Evolutionary conservation across 2,113 vertebrate species (phyloP).

Genomic region (Glaucidium brasilianum): DNA sequence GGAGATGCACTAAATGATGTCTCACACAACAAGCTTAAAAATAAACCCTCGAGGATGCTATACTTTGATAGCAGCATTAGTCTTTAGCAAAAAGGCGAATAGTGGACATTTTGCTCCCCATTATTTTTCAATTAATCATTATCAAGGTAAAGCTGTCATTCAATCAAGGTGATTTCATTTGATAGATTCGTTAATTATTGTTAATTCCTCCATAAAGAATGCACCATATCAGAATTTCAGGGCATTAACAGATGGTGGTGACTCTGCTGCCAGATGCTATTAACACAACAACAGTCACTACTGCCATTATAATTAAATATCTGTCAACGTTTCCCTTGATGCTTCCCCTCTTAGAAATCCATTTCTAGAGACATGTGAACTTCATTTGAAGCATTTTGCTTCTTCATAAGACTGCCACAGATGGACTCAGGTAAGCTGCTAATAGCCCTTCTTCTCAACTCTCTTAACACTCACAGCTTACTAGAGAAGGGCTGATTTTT

Average conservation of each 20-base stretch:
- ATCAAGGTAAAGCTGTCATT: conserved; percentile 9
- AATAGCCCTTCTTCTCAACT: neutral
- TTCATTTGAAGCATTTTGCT: neutral
- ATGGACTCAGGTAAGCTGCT: neutral
- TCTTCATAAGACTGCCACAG: neutral
- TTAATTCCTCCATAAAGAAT: conserved; percentile 2
- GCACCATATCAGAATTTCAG: neutral
- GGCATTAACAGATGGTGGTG: conserved; percentile 6
- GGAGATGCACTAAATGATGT: neutral
- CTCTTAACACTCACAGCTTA: neutral
- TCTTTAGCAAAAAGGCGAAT: neutral
- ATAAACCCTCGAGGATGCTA: neutral
- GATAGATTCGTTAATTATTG: conserved; percentile 25
- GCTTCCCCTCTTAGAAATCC: neutral
- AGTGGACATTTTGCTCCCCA: neutral
- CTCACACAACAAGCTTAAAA: neutral
- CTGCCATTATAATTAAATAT: conserved; percentile 8
- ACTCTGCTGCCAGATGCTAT: conserved; percentile 1
- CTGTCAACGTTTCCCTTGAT: conserved; percentile 14
- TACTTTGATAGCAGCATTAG: neutral
- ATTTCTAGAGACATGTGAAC: neutral
- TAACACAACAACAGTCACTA: neutral
- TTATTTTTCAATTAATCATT: conserved; percentile 13
- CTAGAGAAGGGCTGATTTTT: neutral
- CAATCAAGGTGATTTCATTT: conserved; percentile 42